These are phyloP conservation scores for Leptocoma aspasia DNA, from an alignment of 2,113 vertebrate species.

Conservation along the genomic window DNA sequence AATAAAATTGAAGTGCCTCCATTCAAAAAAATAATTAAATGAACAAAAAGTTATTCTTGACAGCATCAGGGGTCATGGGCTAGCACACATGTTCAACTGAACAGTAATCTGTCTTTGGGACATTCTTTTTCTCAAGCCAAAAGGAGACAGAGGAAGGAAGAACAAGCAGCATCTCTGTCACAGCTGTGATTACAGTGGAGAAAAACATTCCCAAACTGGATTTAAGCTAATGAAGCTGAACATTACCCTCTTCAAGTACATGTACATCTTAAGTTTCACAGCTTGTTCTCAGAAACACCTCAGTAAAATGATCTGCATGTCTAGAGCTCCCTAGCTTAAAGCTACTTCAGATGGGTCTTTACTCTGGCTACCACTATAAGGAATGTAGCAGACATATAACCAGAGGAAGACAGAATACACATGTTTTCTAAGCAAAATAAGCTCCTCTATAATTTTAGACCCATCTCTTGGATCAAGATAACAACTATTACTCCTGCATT, in stretches of 20 bases:
- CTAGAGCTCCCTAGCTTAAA: background rate
- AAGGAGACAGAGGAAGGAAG: background rate
- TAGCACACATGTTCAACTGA: background rate
- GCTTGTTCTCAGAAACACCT: background rate
- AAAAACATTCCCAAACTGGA: background rate
- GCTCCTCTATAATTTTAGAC: conserved; percentile 30
- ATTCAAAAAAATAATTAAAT: background rate
- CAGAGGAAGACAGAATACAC: background rate
- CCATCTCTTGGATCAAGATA: conserved; percentile 9
- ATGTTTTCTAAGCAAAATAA: conserved; percentile 41
- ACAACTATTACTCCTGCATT: conserved; percentile 38
- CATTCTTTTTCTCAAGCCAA: background rate
- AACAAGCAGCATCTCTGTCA: background rate
- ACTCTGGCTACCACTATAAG: background rate
- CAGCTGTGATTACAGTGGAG: background rate
- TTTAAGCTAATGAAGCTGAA: background rate
- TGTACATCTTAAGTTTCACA: background rate
- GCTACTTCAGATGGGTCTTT: background rate
- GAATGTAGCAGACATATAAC: background rate
- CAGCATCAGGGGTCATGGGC: background rate
- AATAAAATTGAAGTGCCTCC: background rate
- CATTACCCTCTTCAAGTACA: background rate
- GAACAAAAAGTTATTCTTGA: background rate
- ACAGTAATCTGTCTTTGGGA: background rate
- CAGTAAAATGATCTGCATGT: background rate